phyloP scores from a whole-genome alignment of 1,140 invertebrate genomes.

The Hylaeus volcanicus region DNA sequence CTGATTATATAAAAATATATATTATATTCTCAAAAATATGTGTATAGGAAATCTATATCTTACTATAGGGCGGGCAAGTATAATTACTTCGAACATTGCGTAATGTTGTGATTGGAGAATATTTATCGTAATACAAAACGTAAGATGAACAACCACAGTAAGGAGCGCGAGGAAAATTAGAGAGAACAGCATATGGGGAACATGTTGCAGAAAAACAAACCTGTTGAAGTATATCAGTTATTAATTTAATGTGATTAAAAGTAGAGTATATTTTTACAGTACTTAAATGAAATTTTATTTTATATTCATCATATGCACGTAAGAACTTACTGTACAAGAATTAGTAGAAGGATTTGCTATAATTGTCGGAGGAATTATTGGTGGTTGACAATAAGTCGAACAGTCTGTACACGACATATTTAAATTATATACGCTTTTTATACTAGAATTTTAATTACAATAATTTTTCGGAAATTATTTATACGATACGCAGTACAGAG shows the following conservation, averaged over 20 bases:
- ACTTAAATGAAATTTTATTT: not conserved
- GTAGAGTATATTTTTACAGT: no score
- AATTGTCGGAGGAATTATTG: not conserved
- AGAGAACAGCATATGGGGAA: not conserved
- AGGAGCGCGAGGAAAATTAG: constrained; percentile 22
- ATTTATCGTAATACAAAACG: constrained; percentile 18
- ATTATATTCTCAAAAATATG: not conserved
- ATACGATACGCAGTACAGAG: not conserved
- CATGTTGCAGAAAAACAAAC: constrained; percentile 12
- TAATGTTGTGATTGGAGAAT: constrained; percentile 13
- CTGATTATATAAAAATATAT: not conserved
- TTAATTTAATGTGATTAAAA: not conserved
- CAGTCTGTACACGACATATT: not conserved
- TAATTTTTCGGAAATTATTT: not conserved
- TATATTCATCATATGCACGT: not conserved
- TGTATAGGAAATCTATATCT: not conserved
- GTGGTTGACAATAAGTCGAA: not conserved
- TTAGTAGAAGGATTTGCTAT: not conserved
- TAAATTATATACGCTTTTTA: not conserved
- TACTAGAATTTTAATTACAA: not conserved
- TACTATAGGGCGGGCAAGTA: constrained; percentile 34
- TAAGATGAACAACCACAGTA: constrained; percentile 5
- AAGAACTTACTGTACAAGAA: not conserved
- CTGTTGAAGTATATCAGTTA: not conserved
- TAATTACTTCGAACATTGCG: not conserved